Evolutionary conservation across 2,797 vertebrate species (phyloP).

Genomic region (Etheostoma perlongum): DNA sequence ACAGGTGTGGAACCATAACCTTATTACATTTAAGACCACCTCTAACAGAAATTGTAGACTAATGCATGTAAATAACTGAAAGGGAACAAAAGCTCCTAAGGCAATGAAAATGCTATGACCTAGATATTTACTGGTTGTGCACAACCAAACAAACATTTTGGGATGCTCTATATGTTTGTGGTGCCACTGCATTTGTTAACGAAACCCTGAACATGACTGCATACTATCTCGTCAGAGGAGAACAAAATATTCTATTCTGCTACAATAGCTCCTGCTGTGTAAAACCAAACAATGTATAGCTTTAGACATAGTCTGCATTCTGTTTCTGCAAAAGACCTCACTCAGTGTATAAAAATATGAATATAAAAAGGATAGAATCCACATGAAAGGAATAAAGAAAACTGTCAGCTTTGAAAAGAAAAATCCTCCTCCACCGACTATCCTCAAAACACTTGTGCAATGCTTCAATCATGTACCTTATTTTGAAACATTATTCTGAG

Average conservation of each 20-base stretch:
- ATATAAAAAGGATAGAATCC: slow-evolving; percentile 16
- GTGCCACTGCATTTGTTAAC: slow-evolving; percentile 11
- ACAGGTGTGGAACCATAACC: slow-evolving; percentile 27
- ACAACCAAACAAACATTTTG: slow-evolving; percentile 5
- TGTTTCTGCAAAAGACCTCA: background rate
- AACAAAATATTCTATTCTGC: slow-evolving; percentile 26
- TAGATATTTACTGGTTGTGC: slow-evolving; percentile 24
- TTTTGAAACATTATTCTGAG: slow-evolving; percentile 20
- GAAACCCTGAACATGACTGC: slow-evolving; percentile 17
- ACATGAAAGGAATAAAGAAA: slow-evolving; percentile 11
- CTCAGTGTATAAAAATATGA: slow-evolving; percentile 4
- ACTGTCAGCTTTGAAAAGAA: slow-evolving; percentile 50
- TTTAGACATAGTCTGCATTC: slow-evolving; percentile 11
- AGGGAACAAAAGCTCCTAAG: slow-evolving; percentile 14
- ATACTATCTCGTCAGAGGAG: slow-evolving; percentile 2
- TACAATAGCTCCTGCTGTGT: slow-evolving; percentile 4
- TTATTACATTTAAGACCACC: slow-evolving; percentile 24
- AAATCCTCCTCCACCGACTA: slow-evolving; percentile 31
- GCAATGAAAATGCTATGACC: slow-evolving; percentile 10
- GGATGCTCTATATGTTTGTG: background rate
- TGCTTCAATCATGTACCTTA: background rate
- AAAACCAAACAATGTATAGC: slow-evolving; percentile 23
- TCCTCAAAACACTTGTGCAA: background rate
- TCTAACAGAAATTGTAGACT: slow-evolving; percentile 28
- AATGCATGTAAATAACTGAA: slow-evolving; percentile 15